Conservation (phyloP, 2,888 invertebrate species). For the Macaria notata region DNA sequence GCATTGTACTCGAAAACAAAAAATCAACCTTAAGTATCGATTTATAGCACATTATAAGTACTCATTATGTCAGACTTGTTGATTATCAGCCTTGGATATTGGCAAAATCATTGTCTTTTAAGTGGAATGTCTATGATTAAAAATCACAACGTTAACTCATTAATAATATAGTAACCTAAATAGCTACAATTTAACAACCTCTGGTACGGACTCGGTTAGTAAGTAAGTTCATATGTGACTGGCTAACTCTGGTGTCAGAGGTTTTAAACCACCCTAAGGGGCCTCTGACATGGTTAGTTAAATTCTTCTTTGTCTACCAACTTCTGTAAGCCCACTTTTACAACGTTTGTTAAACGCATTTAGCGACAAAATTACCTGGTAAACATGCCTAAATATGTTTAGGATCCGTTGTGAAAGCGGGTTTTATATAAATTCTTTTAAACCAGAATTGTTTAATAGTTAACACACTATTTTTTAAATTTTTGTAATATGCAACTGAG, state of each 20-base stretch:
- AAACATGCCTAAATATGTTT: too few relatives aligned
- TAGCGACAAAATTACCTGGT: too few relatives aligned
- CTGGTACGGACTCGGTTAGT: constrained; percentile 32
- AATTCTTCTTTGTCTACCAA: too few relatives aligned
- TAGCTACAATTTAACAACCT: constrained; percentile 53
- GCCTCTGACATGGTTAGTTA: too few relatives aligned
- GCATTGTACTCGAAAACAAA: constrained; percentile 60
- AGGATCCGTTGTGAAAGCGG: too few relatives aligned
- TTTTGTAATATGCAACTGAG: constrained; percentile 7
- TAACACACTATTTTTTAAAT: not conserved
- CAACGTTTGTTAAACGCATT: too few relatives aligned
- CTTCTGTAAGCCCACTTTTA: too few relatives aligned
- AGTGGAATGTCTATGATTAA: constrained; percentile 70
- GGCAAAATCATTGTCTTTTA: constrained; percentile 64
- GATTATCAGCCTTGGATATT: constrained; percentile 59
- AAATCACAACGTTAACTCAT: constrained; percentile 61
- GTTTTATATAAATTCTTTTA: not conserved
- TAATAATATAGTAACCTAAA: constrained; percentile 20
- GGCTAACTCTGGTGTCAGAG: too few relatives aligned
- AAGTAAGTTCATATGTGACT: too few relatives aligned
- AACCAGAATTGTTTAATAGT: not conserved
- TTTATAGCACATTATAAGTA: constrained; percentile 49
- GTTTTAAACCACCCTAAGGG: too few relatives aligned
- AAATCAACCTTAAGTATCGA: constrained; percentile 52
- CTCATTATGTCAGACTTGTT: constrained; percentile 55